A percentile compares a stretch with the other conserved stretches of the same genome.
Evolutionary conservation across 2,797 vertebrate species (phyloP).

Genomic region (Enteromius treurensis): DNA sequence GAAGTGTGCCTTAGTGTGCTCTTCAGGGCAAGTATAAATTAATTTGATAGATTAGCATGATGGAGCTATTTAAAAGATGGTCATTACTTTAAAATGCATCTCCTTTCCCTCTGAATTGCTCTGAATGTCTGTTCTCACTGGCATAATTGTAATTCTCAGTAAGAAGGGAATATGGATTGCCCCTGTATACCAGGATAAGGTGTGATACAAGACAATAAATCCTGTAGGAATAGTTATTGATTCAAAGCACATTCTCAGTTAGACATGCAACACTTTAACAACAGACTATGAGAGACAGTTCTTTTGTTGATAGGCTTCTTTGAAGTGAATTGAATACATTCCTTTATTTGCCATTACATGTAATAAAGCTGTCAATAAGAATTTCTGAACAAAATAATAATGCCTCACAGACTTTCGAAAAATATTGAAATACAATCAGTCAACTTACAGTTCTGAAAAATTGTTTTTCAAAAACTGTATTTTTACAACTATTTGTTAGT

Average conservation of each 20-base stretch:
- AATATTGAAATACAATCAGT: neutral
- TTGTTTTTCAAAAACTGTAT: neutral
- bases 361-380: constrained; percentile 10
- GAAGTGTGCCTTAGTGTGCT: too few species aligned
- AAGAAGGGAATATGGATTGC: constrained; percentile 36
- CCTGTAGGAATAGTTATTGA: constrained; percentile 69
- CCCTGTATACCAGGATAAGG: constrained; percentile 63
- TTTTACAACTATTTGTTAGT: neutral
- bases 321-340: constrained; percentile 37
- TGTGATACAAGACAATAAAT: constrained; percentile 70
- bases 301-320: constrained; percentile 63
- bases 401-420: neutral
- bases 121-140: constrained; percentile 13
- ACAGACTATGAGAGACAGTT: constrained; percentile 63
- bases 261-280: constrained; percentile 64
- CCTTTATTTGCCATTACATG: neutral
- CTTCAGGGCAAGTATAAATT: constrained; percentile 1
- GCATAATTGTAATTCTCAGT: constrained; percentile 40
- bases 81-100: constrained; percentile 28
- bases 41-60: constrained; percentile 9
- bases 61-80: constrained; percentile 4
- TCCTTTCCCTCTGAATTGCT: neutral
- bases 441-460: neutral
- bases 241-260: constrained; percentile 68
- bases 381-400: neutral